phyloP scores from a whole-genome alignment of 2,888 invertebrate genomes.

The Actias luna region DNA sequence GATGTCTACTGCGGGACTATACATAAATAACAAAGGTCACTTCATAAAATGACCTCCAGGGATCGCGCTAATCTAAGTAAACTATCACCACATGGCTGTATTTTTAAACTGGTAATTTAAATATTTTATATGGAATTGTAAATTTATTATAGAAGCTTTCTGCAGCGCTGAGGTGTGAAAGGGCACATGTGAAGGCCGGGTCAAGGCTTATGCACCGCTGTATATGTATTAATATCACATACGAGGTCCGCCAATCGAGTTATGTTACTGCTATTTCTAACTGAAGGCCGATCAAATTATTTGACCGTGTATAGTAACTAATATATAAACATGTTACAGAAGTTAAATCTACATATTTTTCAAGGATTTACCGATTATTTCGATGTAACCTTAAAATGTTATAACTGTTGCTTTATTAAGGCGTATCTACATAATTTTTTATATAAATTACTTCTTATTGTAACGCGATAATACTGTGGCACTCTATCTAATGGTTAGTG shows the following conservation, averaged over 20 bases:
- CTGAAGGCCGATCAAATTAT: conserved; percentile 37
- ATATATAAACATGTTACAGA: conserved; percentile 5
- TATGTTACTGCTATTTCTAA: conserved; percentile 45
- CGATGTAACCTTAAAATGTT: background rate
- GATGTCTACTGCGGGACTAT: background rate
- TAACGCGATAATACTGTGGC: too few relatives aligned
- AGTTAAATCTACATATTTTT: background rate
- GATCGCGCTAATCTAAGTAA: conserved; percentile 29
- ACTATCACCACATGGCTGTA: conserved; percentile 29
- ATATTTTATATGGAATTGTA: conserved; percentile 37
- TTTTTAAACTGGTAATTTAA: conserved; percentile 34
- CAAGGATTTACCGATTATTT: background rate
- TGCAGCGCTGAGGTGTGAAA: background rate
- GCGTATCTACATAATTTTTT: too few relatives aligned
- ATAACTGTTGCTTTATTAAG: background rate
- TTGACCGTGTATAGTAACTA: conserved; percentile 23
- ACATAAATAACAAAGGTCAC: conserved; percentile 15
- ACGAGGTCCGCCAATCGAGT: conserved; percentile 41
- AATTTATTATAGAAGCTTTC: conserved; percentile 16
- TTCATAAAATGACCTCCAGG: conserved; percentile 24
- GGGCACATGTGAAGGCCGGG: conserved; percentile 54
- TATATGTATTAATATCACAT: conserved; percentile 46
- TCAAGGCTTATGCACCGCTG: conserved; percentile 63
- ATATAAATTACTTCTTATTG: too few relatives aligned
- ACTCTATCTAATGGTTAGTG: too few relatives aligned